Base-by-base conservation (phyloP, 2,113 vertebrate species). In the Nyctereutes procyonoides region DNA sequence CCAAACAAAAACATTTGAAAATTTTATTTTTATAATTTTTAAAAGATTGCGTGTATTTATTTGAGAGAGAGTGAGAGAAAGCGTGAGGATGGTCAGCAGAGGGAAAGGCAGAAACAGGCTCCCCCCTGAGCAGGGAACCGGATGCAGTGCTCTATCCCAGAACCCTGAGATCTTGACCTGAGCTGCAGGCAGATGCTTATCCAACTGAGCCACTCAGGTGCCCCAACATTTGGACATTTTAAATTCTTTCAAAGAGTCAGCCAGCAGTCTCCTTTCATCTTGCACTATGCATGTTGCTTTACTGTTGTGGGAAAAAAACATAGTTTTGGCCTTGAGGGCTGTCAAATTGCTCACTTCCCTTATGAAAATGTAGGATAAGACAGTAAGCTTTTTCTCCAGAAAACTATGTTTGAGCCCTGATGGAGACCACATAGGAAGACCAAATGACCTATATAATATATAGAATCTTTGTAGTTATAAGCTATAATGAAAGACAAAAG, bases 221-320 rank as follows among this genome's bases (percentile, higher is more conserved):
- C 43, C 43, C 43, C 43, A 43, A 43, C 0, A 17, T 7, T 32
- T 67, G 24, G 19, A 38, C 60, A 80, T 48, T 80, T 84, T 4
- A 67, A 92, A 56, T 88, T 19, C 11, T 84, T 95, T 95, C n/a
- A 84, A 35, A 96, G 93, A 24, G 17, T 87, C 58, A 65, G n/a
- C 5, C 51, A 80, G 73, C 56, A 73, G 32, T 69, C 80, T 89
- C 38, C 65, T 65, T 73, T 24, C 32, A 32, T 16, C 11, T 88
- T 86, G 71, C 85, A 56, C 1, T 81, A 26, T 77, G 3, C 20
- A 24, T 0, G 5, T 71, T 86, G 3, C 22, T 89, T 90, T 32
- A 8, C 82, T 83, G 16, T 73, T 11, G 2, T 67, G 7, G 65
- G 38, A 30, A 60, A 83, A 60, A 38, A 48, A 12, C 3, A 55